Base-by-base conservation (phyloP, 2,888 invertebrate genomes). In the Mactromeris polynyma region DNA sequence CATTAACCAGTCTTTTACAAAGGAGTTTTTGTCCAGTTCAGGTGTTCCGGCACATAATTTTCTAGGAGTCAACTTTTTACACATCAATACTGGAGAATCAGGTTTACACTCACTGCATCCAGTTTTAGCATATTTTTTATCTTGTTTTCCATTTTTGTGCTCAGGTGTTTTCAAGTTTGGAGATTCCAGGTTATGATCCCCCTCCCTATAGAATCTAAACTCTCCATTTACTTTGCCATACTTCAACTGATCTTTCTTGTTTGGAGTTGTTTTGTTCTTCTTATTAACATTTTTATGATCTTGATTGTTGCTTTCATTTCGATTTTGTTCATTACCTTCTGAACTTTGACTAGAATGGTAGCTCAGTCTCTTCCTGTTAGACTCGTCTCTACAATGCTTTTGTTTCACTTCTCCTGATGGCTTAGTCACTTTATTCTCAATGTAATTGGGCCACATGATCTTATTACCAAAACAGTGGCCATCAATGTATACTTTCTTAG, bases 401-500 rank as follows among this genome's bases (percentile, higher is more conserved):
- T 40, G 58, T 21, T 82, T 82, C 40, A 38, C 33, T 40, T 82
- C 81, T 64, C 36, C n/a, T 33, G 81, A 81, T 38, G 26, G 17
- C 33, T 19, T n/a, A 21, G 36, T 21, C 33, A 33, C 81, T 19
- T 84, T 84, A 21, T 80, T 69, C 21, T 77, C 64, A 19, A 81
- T 36, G 38, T 46, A 51, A 81, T 88, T 88, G 46, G 77, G 79
- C 87, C 87, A 83, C 36, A 69, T 58, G 0, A 51, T 69, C 69
- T 87, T 81, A 46, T 58, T 87, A 21, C 84, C 87, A 69, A 81
- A 33, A 80, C 58, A 54, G 73, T 84, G 64, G 3, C 87, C 84
- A 81, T 87, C 83, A 42, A 87, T 87, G 80, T 38, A n/a, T 17
- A 84, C 31, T 51, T 83, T 87, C 69, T 80, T 46, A 17, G 81